phyloP scores from a whole-genome alignment of 2,888 invertebrate genomes.

The Nomada flava region DNA sequence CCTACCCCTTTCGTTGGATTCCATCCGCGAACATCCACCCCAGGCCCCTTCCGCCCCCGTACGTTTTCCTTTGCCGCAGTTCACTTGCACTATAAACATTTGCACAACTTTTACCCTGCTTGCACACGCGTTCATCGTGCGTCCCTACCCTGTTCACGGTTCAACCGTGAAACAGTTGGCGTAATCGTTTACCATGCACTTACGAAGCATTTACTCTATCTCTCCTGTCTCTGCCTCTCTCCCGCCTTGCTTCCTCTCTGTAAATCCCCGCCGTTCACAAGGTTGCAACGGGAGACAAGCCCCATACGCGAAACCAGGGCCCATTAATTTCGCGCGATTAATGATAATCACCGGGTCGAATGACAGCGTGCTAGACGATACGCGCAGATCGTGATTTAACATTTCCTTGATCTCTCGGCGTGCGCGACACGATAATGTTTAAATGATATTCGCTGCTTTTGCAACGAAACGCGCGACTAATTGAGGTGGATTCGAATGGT shows the following conservation, averaged over 20 bases:
- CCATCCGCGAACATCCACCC: slow-evolving; percentile 1
- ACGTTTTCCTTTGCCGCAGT: slow-evolving; percentile 55
- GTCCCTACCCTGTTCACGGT: slow-evolving; percentile 31
- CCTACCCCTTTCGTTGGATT: slow-evolving; percentile 1
- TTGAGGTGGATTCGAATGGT: background rate
- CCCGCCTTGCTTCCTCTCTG: background rate
- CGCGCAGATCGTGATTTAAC: slow-evolving; percentile 23
- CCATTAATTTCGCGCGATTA: slow-evolving; percentile 61
- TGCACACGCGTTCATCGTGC: slow-evolving; percentile 39
- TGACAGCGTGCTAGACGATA: slow-evolving; percentile 25
- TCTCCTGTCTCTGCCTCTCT: background rate
- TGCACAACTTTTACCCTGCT: slow-evolving; percentile 67
- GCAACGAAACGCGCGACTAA: background rate
- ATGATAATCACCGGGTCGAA: slow-evolving; percentile 54
- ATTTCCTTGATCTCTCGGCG: slow-evolving; percentile 26
- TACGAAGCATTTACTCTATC: slow-evolving; percentile 61
- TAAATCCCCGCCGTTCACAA: background rate
- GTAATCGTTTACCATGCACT: slow-evolving; percentile 68
- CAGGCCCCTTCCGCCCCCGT: background rate
- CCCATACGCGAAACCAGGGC: slow-evolving; percentile 28
- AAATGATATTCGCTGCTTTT: slow-evolving; percentile 8
- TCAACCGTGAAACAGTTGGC: slow-evolving; percentile 55
- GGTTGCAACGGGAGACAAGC: background rate
- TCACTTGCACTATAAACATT: slow-evolving; percentile 69
- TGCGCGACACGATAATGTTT: slow-evolving; percentile 12